Conservation (phyloP, 1,140 invertebrate genomes). For the Neodiprion pinetum region DNA sequence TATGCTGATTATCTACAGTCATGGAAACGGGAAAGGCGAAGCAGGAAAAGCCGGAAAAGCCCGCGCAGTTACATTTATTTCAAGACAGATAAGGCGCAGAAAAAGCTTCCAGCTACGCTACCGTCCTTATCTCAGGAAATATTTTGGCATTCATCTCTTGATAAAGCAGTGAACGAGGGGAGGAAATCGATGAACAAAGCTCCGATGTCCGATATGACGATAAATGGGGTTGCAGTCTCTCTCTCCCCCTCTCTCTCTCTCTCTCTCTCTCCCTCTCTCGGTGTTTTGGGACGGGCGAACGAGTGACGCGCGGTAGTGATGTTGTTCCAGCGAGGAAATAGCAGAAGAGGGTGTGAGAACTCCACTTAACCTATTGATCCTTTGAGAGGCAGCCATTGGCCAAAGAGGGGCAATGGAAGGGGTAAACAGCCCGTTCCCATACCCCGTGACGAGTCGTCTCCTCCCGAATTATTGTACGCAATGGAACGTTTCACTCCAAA, state of each 20-base stretch:
- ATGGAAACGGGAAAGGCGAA: no score
- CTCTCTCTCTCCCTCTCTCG: neutral
- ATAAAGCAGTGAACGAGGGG: neutral
- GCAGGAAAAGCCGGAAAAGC: no score
- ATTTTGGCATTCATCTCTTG: neutral
- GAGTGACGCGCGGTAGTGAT: neutral
- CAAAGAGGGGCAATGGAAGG: neutral
- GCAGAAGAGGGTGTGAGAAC: slow-evolving; percentile 1
- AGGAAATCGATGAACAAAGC: neutral
- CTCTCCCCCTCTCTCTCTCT: no score
- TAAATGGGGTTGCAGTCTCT: neutral
- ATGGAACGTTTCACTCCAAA: no score
- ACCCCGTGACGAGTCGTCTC: neutral
- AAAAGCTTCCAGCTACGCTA: no score
- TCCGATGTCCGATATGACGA: slow-evolving; percentile 1
- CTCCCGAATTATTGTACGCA: neutral
- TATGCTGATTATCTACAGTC: no score
- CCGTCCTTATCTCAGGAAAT: no score
- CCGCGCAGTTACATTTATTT: no score
- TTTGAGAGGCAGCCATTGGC: neutral
- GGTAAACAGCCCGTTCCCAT: neutral
- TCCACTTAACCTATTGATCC: slow-evolving; percentile 7
- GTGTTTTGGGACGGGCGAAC: neutral
- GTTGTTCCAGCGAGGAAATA: slow-evolving; percentile 5
- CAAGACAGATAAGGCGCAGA: no score